Percentiles rank a stretch among this genome's conserved stretches.
phyloP scores from a whole-genome alignment of 2,888 invertebrate genomes.

The Tuberolachnus salignus region DNA sequence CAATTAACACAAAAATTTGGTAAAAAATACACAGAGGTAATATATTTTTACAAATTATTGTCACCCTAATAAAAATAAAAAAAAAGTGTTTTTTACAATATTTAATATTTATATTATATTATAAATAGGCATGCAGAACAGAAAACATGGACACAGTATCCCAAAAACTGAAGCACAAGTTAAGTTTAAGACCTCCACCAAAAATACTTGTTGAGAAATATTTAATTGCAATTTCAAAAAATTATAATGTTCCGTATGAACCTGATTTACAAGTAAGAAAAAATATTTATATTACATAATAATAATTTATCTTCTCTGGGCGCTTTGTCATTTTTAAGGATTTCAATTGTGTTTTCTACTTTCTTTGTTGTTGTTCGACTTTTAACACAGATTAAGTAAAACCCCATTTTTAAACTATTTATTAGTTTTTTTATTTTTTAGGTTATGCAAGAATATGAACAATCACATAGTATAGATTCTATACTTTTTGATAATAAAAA shows the following conservation, averaged over 20 bases:
- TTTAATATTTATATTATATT: background rate
- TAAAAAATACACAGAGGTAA: constrained; percentile 81
- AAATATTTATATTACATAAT: background rate
- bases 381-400: too few species aligned
- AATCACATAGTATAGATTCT: constrained; percentile 68
- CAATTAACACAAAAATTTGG: constrained; percentile 91
- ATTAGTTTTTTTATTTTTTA: constrained; percentile 57
- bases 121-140: constrained; percentile 74
- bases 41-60: constrained; percentile 35
- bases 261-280: constrained; percentile 81
- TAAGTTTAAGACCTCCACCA: constrained; percentile 93
- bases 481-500: constrained; percentile 69
- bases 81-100: background rate
- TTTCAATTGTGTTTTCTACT: too few species aligned
- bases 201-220: constrained; percentile 93
- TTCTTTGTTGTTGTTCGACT: too few species aligned
- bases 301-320: too few species aligned
- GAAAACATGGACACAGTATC: constrained; percentile 82
- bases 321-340: too few species aligned
- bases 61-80: too few species aligned
- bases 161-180: constrained; percentile 90
- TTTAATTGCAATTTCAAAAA: constrained; percentile 94
- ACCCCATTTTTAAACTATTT: too few species aligned
- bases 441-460: constrained; percentile 77
- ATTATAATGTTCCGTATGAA: constrained; percentile 91